Conservation (phyloP, 2,113 vertebrate genomes). For the Noctilio leporinus region DNA sequence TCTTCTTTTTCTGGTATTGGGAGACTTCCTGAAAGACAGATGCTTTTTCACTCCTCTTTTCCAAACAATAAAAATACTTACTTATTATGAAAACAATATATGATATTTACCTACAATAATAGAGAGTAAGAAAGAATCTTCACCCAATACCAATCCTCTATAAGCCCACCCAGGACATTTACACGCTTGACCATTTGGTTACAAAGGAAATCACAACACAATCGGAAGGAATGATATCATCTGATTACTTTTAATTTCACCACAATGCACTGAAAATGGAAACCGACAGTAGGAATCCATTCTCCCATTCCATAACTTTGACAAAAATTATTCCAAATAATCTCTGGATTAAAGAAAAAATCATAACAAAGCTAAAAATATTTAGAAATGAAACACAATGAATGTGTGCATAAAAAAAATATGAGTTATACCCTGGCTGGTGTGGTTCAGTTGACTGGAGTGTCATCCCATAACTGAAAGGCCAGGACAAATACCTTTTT, state of each 20-base stretch:
- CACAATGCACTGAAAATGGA: slow-evolving; percentile 47
- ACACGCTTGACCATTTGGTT: neutral
- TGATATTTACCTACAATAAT: neutral
- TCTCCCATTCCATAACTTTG: neutral
- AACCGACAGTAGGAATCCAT: neutral
- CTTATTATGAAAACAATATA: neutral
- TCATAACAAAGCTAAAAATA: neutral
- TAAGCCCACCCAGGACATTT: neutral
- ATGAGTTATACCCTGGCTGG: too few relatives aligned
- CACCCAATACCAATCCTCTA: neutral
- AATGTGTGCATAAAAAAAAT: neutral
- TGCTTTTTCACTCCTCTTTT: neutral
- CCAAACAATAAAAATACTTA: neutral
- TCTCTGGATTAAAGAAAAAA: slow-evolving; percentile 5
- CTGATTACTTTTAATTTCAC: neutral
- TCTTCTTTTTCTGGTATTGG: neutral
- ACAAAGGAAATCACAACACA: slow-evolving; percentile 41
- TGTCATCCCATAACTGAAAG: too few relatives aligned
- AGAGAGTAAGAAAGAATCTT: neutral
- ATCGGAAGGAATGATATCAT: slow-evolving; percentile 27
- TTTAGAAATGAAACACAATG: slow-evolving; percentile 8
- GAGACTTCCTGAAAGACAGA: neutral
- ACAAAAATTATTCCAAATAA: slow-evolving; percentile 1
- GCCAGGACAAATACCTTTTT: neutral
- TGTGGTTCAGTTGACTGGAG: too few relatives aligned